Evolutionary conservation across 1,140 invertebrate species (phyloP), one percentile per base, ranked within the genome.

Genomic region (Probaryconus sp.): DNA sequence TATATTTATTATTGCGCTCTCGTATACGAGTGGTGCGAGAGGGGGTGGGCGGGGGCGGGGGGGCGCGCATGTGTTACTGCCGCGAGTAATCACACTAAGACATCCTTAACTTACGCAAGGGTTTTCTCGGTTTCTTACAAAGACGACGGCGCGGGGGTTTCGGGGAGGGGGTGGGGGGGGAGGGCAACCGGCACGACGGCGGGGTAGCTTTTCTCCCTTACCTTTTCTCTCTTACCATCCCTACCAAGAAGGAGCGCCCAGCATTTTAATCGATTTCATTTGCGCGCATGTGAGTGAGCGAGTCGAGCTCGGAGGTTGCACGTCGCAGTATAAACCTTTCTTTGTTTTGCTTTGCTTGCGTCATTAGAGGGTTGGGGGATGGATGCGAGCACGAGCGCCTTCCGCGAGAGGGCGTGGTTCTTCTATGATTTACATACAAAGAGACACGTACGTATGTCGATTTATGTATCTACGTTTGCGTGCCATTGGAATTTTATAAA

Each of bases 211-310:
- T 45, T 76, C 64, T 70, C 67, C 53, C 20, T 71, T 68, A 56
- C 74, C n/a, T 71, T 71, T 71, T 58, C 67, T 64, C 67, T 77
- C 70, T 70, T 63, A 58, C 65, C 71, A 55, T 64, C 76, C 64
- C 81, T 84, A 80, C 81, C 83, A 83, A 86, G 84, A 87, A 87
- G 85, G 87, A 86, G 84, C 84, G 83, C 84, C 81, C 83, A 87
- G 86, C 86, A 87, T 87, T 87, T 87, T 87, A 87, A 87, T 87
- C 85, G 86, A 87, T 87, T 87, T 87, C 85, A 87, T 87, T 87
- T 87, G 83, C 84, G 84, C 84, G 84, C 84, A 83, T 84, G 84
- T 84, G 83, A 82, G 83, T 68, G 83, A 86, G 81, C 73, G 77
- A 80, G 77, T 21, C 60, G 60, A 75, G 76, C 37, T 75, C 53